Evolutionary conservation across 2,113 vertebrate species (phyloP), one percentile per base, ranked within the genome.

Genomic region (Ammodytes dubius): DNA sequence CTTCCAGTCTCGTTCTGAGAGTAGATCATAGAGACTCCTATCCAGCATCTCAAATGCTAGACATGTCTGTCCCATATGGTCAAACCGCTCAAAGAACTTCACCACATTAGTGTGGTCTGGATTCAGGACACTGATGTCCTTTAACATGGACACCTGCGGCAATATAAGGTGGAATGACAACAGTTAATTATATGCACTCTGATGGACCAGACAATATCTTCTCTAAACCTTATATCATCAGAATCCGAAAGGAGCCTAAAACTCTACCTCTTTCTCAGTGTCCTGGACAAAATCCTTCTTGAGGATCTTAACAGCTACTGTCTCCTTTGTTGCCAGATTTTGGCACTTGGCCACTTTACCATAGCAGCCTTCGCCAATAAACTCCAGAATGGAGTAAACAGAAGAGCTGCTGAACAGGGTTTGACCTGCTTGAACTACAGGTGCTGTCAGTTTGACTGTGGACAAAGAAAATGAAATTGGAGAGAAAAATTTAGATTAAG

Each of bases 1-100:
- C 2, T 50, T 39, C 47, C 54, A 61, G 3, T 37, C 2, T 12
- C 0, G 7, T 4, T 60, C 37, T 2, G 4, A 0, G 13, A 79
- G 5, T n/a, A 79, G 40, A 0, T 69, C 35, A 14, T 74, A 66
- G 0, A 80, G 61, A 37, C 3, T 19, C 13, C 6, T 11, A 9
- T 83, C 82, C 57, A 84, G 82, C 70, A 78, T 79, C 14, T 84
- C 82, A 64, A 70, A 82, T 6, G 7, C 56, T 0, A 79, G 63
- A 56, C 70, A 84, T 17, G 27, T 57, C 6, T 42, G 35, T 17
- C 56, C 69, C 47, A 54, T 6, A 15, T 69, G 1, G 1, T 74
- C 58, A 52, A 77, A 83, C 7, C 8, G 2, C 45, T 72, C 68
- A 14, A 67, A 59, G 47, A 83, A 72, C 27, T 66, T 65, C 1